Evolutionary conservation across 2,888 invertebrate genomes (phyloP), one percentile per base, ranked within the genome.

Genomic region (Sarcophaga rosellei): DNA sequence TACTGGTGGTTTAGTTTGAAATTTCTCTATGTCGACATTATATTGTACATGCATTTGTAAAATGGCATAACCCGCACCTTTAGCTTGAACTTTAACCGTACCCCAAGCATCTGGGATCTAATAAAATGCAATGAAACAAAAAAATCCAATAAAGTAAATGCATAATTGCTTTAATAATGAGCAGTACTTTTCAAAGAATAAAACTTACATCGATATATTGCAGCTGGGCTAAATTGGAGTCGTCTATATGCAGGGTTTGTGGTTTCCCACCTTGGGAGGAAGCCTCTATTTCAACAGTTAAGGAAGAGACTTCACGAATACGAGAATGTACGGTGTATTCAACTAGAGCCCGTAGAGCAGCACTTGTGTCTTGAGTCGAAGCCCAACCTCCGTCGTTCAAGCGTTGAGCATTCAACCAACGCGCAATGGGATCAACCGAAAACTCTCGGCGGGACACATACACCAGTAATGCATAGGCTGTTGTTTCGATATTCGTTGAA

Each of bases 61-160:
- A 90, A 99, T 96, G 4, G 98, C 98, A 93, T 97, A 97, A n/a
- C 99, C 99, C 4, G 97, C 97, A 88, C 99, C 99, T 91, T 96
- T 96, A 0, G 97, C 98, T 89, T 97, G 96, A 68, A 98, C 97
- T 93, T 97, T 97, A 59, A 99, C 97, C 0, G 97, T 98, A 90
- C 99, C 99, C 97, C 97, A 99, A 68, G 98, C 98, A 90, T 96
- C 95, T 0, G 98, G 97, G 92, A 98, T 97, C 96, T 97, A 62
- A 78, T 66, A 81, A 12, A 75, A n/a, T 61, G 23, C 10, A 59
- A 47, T 20, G 25, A 53, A 66, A 23, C 62, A 1, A 53, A 59
- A 15, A 45, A 35, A 1, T 61, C 20, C 57, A 2, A 75, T 23
- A 57, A 17, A 61, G 17, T 21, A 73, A 73, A 59, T 35, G 45